Percentiles rank a stretch among this genome's conserved stretches.
These are phyloP conservation scores for Nicator chloris DNA, from an alignment of 2,113 vertebrate species.

Conservation along the genomic window DNA sequence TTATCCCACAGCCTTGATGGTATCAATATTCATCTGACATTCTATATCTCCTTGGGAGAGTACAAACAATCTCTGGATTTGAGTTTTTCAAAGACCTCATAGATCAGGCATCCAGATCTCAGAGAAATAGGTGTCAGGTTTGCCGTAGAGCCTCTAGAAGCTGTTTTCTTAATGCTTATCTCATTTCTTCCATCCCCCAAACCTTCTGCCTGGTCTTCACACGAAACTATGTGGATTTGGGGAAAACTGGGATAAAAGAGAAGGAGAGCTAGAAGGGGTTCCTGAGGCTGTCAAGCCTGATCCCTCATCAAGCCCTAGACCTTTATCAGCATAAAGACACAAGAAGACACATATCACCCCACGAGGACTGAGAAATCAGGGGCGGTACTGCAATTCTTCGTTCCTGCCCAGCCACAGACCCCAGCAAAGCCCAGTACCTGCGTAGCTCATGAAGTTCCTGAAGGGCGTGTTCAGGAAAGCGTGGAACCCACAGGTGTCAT, in stretches of 20 bases:
- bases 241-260: neutral
- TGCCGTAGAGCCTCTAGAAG: neutral
- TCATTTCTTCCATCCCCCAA: neutral
- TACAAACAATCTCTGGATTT: neutral
- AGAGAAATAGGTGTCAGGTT: neutral
- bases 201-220: neutral
- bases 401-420: neutral
- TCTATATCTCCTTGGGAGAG: neutral
- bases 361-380: neutral
- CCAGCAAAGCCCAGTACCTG: constrained; percentile 74
- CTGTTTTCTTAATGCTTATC: neutral
- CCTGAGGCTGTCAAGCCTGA: neutral
- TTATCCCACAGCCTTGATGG: neutral
- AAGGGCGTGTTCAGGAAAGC: constrained; percentile 90
- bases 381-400: neutral
- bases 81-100: neutral
- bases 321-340: neutral
- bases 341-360: no score
- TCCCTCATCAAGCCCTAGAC: neutral
- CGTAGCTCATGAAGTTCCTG: constrained; percentile 99
- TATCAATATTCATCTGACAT: neutral
- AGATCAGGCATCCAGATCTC: neutral
- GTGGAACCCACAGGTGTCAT: constrained; percentile 89
- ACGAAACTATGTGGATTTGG: neutral
- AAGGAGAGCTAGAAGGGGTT: neutral